Percentiles rank a stretch among this genome's conserved stretches.
These are phyloP conservation scores for Zoanthus gigantus DNA, from an alignment of 92 coral and sea anemone genomes.

Conservation along the genomic window DNA sequence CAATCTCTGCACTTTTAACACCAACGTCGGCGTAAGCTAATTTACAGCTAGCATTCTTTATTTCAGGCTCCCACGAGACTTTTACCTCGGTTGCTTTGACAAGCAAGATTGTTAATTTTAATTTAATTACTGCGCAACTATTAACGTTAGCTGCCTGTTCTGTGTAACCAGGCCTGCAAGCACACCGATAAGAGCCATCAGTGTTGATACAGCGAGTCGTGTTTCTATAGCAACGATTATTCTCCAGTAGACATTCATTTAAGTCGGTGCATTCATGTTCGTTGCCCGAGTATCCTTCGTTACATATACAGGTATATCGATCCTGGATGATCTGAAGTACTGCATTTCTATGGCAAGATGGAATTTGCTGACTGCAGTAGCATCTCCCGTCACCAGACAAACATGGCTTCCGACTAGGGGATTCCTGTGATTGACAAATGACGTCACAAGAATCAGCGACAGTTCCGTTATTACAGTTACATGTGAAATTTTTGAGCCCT, in stretches of 20 bases:
- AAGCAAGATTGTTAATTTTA: not conserved
- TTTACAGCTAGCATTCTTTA: not conserved
- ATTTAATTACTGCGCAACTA: not conserved
- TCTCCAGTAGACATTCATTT: slow-evolving; percentile 58
- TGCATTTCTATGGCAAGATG: slow-evolving; percentile 30
- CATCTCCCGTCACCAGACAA: slow-evolving; percentile 1
- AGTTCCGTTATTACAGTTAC: slow-evolving; percentile 18
- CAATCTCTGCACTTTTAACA: not conserved
- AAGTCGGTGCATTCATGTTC: slow-evolving; percentile 68
- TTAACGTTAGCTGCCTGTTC: not conserved
- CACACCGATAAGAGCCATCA: slow-evolving; percentile 63
- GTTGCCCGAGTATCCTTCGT: slow-evolving; percentile 67
- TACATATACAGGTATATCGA: slow-evolving; percentile 63
- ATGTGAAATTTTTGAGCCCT: slow-evolving; percentile 15
- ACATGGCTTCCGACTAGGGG: not conserved
- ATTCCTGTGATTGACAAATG: not conserved
- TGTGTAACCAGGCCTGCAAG: slow-evolving; percentile 66
- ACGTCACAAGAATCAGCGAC: slow-evolving; percentile 18
- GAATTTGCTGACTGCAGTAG: not conserved
- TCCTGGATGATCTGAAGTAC: not conserved
- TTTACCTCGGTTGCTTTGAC: not conserved
- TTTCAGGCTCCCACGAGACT: slow-evolving; percentile 14
- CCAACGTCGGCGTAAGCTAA: not conserved
- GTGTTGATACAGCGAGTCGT: slow-evolving; percentile 68
- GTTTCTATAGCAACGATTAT: slow-evolving; percentile 5